Base-by-base conservation (phyloP, 35 echinoderm and acorn worm genomes). In the Chiridota heheva region DNA sequence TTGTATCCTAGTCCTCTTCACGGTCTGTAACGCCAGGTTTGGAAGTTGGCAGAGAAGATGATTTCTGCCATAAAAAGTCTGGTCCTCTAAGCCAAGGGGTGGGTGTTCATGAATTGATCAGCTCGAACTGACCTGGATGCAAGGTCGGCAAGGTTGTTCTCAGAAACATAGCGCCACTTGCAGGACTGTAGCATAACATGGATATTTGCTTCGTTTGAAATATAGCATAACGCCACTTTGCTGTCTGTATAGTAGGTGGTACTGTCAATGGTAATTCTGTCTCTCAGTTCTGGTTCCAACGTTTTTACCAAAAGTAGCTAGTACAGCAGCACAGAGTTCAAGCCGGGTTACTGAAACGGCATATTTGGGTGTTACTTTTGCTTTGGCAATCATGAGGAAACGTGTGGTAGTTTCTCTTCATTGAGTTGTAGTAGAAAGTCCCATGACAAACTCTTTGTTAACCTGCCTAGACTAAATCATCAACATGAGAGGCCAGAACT, bases 1-100 rank as follows among this genome's bases (percentile, higher is more conserved):
- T 58, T 79, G 72, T 49, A 15, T 74, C 84, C 33, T 77, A 74
- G 70, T 79, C 72, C 24, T 40, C 16, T 6, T 69, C 62, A 7
- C 37, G 7, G 7, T 62, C 45, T 72, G 70, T 37, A 79, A 44
- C 69, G 58, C 27, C 44, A 34, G 5, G 79, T 44, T 3, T 78
- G 40, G 32, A 84, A 49, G 25, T 2, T 81, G 6, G 77, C 60
- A 3, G 66, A 31, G 31, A 67, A 30, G 36, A 13, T 6, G 38
- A 13, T 28, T 27, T 8, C 12, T 31, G 61, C 30, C 8, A 31
- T 31, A 15, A 30, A 65, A 15, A 31, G 8, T 8, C 30, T 27
- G 15, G 10, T 32, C 63, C 63, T 67, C 27, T 67, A 67, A 67
- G 36, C 70, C 37, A 73, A 2, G 2, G n/a, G n/a, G n/a, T n/a